A percentile compares a stretch with the other conserved stretches of the same genome.
phyloP scores from a whole-genome alignment of 2,888 invertebrate species.

The Drosophila picticornis region DNA sequence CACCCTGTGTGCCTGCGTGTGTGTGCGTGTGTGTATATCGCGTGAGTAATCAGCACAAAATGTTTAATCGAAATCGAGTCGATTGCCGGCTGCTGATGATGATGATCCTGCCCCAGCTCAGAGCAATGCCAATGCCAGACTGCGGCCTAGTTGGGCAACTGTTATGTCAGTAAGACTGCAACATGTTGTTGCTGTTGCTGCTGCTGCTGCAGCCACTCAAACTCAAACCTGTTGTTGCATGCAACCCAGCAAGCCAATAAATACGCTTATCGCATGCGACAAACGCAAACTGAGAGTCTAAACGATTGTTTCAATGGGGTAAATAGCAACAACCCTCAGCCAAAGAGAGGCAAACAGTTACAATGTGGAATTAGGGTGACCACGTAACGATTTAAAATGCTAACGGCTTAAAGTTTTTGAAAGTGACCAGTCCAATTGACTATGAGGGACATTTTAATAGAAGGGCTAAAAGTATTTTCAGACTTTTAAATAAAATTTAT shows the following conservation, averaged over 20 bases:
- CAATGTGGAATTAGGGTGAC: constrained; percentile 35
- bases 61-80: constrained; percentile 11
- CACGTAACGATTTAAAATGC: constrained; percentile 22
- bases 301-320: constrained; percentile 10
- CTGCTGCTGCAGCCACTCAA: constrained; percentile 38
- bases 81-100: constrained; percentile 21
- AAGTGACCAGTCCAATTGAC: constrained; percentile 4
- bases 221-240: constrained; percentile 75
- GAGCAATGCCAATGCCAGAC: constrained; percentile 47
- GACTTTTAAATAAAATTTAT: background rate
- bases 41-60: constrained; percentile 56
- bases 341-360: background rate
- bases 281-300: background rate
- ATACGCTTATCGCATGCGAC: constrained; percentile 65
- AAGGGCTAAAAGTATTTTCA: background rate
- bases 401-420: constrained; percentile 41
- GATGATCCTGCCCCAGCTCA: constrained; percentile 44
- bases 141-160: constrained; percentile 27
- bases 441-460: background rate
- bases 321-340: constrained; percentile 51
- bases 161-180: constrained; percentile 49
- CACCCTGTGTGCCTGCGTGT: constrained; percentile 8
- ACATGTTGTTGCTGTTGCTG: constrained; percentile 64
- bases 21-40: constrained; percentile 55
- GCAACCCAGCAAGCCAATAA: constrained; percentile 34